Evolutionary conservation across 2,797 vertebrate species (phyloP).

Genomic region (Anguilla anguilla): DNA sequence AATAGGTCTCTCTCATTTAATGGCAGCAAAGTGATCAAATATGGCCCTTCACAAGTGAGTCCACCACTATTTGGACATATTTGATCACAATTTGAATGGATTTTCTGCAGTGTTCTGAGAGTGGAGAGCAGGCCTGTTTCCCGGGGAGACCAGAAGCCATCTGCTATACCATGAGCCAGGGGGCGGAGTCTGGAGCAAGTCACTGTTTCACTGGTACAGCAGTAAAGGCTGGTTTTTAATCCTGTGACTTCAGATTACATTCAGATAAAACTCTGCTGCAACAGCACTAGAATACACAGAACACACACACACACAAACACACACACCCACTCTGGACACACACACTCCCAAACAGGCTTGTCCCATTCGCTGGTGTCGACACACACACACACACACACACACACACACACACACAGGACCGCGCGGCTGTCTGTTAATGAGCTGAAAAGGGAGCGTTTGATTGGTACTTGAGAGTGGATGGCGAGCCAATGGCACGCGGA

Average conservation of each 20-base stretch:
- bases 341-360: background rate
- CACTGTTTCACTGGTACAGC: conserved; percentile 43
- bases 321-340: conserved; percentile 36
- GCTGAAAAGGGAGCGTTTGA: conserved; percentile 55
- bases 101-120: conserved; percentile 41
- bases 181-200: conserved; percentile 30
- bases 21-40: conserved; percentile 31
- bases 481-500: conserved; percentile 47
- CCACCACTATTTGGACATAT: conserved; percentile 16
- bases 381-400: background rate
- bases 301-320: conserved; percentile 31
- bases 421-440: conserved; percentile 52
- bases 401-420: conserved; percentile 16
- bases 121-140: conserved; percentile 36
- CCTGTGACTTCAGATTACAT: background rate
- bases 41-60: conserved; percentile 42
- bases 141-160: conserved; percentile 42
- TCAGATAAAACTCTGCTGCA: background rate
- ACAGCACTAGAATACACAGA: background rate
- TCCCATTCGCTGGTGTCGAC: background rate
- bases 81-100: conserved; percentile 25
- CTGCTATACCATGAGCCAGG: conserved; percentile 43
- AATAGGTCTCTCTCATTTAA: conserved; percentile 29
- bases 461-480: conserved; percentile 46
- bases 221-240: background rate